Conservation (phyloP, 2,888 invertebrate species). For the Thereva unica region DNA sequence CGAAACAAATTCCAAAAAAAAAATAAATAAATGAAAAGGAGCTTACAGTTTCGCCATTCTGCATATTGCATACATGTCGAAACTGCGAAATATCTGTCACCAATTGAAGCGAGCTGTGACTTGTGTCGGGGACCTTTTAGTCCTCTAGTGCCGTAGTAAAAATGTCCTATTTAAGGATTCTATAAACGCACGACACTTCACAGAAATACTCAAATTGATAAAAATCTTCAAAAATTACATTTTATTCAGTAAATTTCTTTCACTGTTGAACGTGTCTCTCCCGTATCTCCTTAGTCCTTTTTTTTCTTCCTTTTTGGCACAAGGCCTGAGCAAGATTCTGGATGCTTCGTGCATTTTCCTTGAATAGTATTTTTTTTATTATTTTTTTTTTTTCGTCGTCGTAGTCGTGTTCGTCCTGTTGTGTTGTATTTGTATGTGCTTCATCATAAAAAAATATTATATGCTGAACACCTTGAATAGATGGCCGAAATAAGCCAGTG, state of each 20-base stretch:
- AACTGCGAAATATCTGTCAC: constrained; percentile 23
- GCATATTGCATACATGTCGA: constrained; percentile 3
- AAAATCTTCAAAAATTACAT: constrained; percentile 33
- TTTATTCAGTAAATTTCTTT: constrained; percentile 33
- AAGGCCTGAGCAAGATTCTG: too few relatives aligned
- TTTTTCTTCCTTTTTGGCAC: too few relatives aligned
- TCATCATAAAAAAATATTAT: constrained; percentile 15
- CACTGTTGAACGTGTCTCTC: constrained; percentile 20
- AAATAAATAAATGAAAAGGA: too few relatives aligned
- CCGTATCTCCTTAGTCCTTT: background rate
- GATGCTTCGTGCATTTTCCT: constrained; percentile 17
- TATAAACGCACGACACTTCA: constrained; percentile 19
- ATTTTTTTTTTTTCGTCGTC: background rate
- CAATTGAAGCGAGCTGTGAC: constrained; percentile 19
- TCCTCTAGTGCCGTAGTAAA: constrained; percentile 11
- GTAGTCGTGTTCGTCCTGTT: constrained; percentile 7
- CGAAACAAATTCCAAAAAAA: too few relatives aligned
- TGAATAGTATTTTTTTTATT: constrained; percentile 10
- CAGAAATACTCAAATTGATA: constrained; percentile 31
- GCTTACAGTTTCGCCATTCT: too few relatives aligned
- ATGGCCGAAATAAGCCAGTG: constrained; percentile 15
- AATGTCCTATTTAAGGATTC: constrained; percentile 28
- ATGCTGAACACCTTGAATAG: constrained; percentile 30
- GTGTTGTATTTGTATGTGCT: constrained; percentile 19
- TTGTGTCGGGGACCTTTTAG: constrained; percentile 16